Base-by-base conservation (phyloP, 2,888 invertebrate species). In the Altica lythri region DNA sequence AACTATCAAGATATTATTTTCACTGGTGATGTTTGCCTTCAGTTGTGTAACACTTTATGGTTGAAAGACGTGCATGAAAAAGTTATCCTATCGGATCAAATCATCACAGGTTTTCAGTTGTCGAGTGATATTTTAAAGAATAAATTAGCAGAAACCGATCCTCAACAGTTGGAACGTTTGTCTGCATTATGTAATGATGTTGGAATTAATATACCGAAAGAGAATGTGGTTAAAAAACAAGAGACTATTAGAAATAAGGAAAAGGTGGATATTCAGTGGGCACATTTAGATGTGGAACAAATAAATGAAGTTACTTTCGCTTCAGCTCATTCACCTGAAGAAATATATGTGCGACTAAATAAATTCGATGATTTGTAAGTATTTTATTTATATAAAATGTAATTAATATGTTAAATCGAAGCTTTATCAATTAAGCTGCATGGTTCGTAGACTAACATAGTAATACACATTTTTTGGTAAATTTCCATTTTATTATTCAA, bases 31-130 rank as follows among this genome's bases (percentile, higher is more conserved):
- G 78, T 86, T 27, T 70, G 74, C 4, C 69, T 86, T 57, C 81
- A 84, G 42, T 67, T 88, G 18, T 83, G 82, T 0, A 80, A 84
- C 55, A 81, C 80, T 1, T 68, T 89, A 27, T 86, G 88, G 79
- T 75, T 89, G 1, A 81, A 86, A 46, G 83, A 84, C 2, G 69
- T 89, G 29, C 80, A 83, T 54, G 80, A 81, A 58, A 77, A 81
- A 52, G 72, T 86, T 14, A 70, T 77, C 1, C 73, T 78, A 2
- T 61, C 78, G 1, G 78, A 81, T 46, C 77, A 80, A 63, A 72
- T 75, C 0, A 79, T 85, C n/a, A 57, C 61, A 0, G 80, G 79
- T 57, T 74, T 79, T 19, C 80, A 83, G 62, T 73, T 88, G 8
- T 81, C 80, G 58, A 73, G 76, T 10, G 77, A 81, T 60, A 73